phyloP scores from a whole-genome alignment of 2,113 vertebrate species.

The Tyrannus savana region DNA sequence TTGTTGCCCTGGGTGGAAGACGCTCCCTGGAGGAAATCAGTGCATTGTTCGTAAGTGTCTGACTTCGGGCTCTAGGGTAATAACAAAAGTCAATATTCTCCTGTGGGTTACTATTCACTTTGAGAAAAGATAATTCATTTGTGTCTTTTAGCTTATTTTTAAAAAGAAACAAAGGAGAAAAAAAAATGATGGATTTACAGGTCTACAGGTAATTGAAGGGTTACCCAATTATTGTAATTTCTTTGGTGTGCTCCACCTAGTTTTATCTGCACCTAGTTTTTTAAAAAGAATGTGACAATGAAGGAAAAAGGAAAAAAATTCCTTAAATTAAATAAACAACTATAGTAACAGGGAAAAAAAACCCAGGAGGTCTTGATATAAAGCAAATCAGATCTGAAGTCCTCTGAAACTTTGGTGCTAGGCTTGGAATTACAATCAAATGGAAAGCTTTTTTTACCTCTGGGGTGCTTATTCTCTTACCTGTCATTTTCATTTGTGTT shows the following conservation, averaged over 20 bases:
- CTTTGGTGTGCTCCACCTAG: background rate
- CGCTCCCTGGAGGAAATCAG: slow-evolving; percentile 78
- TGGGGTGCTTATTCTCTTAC: background rate
- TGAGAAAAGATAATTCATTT: background rate
- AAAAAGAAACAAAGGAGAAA: background rate
- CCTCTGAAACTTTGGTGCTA: background rate
- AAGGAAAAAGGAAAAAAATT: background rate
- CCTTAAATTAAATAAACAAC: background rate
- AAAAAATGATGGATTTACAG: background rate
- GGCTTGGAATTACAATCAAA: background rate
- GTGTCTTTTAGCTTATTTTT: background rate
- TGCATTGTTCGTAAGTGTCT: slow-evolving; percentile 83
- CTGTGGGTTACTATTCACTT: background rate
- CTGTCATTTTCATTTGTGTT: background rate
- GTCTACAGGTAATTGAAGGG: fast-evolving
- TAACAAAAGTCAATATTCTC: background rate
- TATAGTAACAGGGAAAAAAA: background rate
- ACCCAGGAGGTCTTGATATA: background rate
- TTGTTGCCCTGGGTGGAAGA: slow-evolving; percentile 84
- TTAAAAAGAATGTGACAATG: fast-evolving
- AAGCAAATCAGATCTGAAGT: background rate
- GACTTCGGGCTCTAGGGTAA: background rate
- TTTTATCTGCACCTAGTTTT: background rate
- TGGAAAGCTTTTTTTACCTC: background rate
- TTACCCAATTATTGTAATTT: background rate